These are phyloP conservation scores for Rhinichthys osculus DNA, from an alignment of 2,797 vertebrate genomes.

Conservation along the genomic window DNA sequence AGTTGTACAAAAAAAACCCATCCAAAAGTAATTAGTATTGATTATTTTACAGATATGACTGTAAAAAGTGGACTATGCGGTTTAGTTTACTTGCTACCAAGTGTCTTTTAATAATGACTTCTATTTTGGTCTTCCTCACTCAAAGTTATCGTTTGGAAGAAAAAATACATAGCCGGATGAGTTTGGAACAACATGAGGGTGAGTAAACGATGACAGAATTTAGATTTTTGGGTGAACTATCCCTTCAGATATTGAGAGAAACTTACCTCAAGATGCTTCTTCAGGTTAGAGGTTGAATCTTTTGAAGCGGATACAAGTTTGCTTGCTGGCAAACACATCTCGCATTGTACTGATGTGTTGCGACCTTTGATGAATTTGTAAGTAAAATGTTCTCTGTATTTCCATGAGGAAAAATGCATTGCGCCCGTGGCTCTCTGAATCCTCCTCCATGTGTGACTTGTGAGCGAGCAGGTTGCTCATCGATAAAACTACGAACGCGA, in stretches of 20 bases:
- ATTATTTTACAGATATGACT: background rate
- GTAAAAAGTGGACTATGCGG: background rate
- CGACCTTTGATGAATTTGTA: constrained; percentile 35
- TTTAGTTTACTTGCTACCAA: background rate
- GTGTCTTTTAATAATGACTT: background rate
- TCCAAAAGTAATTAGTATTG: background rate
- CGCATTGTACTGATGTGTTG: constrained; percentile 22
- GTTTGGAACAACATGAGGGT: background rate
- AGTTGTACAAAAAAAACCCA: background rate
- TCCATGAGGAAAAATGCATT: constrained; percentile 30
- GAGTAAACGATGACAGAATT: background rate
- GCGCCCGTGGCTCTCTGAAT: constrained; percentile 22
- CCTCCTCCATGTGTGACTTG: constrained; percentile 20
- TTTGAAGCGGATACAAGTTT: constrained; percentile 27
- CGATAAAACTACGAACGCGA: background rate
- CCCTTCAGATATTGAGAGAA: constrained; percentile 4
- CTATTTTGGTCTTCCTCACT: background rate
- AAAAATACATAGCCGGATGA: background rate
- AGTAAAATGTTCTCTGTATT: constrained; percentile 34
- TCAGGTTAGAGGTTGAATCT: constrained; percentile 36
- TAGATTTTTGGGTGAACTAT: background rate
- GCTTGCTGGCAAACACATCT: constrained; percentile 35
- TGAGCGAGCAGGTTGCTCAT: background rate
- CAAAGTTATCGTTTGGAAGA: background rate
- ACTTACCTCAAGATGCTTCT: constrained; percentile 26